Evolutionary conservation across 30 jellyfish, hydroid and myxozoan genomes (phyloP).

Genomic region (Turritopsis dohrnii): DNA sequence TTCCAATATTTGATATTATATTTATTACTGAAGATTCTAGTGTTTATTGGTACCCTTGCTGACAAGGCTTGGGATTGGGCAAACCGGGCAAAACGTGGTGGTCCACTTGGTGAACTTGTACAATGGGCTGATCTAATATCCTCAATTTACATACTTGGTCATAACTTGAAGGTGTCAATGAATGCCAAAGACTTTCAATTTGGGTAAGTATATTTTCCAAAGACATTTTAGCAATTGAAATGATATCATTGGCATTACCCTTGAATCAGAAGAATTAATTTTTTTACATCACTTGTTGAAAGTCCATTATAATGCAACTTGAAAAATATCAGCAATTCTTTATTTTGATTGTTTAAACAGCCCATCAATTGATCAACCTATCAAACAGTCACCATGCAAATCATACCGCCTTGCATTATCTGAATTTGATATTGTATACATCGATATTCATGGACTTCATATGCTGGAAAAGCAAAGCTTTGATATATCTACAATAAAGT

Average conservation of each 20-base stretch:
- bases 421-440: slow-evolving; percentile 39
- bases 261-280: too few relatives aligned
- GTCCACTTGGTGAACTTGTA: slow-evolving; percentile 65
- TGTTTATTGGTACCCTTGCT: slow-evolving; percentile 47
- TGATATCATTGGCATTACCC: too few relatives aligned
- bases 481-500: slow-evolving; percentile 21
- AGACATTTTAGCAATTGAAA: too few relatives aligned
- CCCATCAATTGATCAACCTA: not conserved
- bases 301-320: too few relatives aligned
- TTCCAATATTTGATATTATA: not conserved
- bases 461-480: slow-evolving; percentile 9
- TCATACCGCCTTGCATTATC: slow-evolving; percentile 4
- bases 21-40: slow-evolving; percentile 22
- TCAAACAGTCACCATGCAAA: slow-evolving; percentile 14
- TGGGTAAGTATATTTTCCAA: too few relatives aligned
- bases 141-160: slow-evolving; percentile 49
- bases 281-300: too few relatives aligned
- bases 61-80: slow-evolving; percentile 49
- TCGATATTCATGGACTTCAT: slow-evolving; percentile 51
- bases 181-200: not conserved
- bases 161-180: slow-evolving; percentile 19
- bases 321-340: too few relatives aligned
- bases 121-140: slow-evolving; percentile 62
- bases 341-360: too few relatives aligned
- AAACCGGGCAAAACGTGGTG: slow-evolving; percentile 42